phyloP scores from a whole-genome alignment of 1,140 invertebrate species.

The Leptinotarsa texana region DNA sequence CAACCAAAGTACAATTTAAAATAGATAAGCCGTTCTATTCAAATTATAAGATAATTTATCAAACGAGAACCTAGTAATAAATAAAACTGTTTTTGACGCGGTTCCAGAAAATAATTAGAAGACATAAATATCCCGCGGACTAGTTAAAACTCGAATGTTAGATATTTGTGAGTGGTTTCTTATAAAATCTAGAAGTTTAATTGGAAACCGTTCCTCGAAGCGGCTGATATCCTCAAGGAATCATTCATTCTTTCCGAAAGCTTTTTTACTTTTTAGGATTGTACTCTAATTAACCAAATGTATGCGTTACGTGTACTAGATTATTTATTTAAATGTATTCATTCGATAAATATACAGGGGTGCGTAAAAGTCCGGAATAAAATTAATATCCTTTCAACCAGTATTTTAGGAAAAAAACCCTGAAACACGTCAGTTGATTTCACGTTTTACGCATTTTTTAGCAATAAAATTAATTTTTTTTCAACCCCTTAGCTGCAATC shows the following conservation, averaged over 20 bases:
- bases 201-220: not conserved
- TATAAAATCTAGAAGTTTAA: not conserved
- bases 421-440: too few species aligned
- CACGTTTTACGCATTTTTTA: too few species aligned
- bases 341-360: not conserved
- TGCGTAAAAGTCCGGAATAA: too few species aligned
- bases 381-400: too few species aligned
- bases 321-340: not conserved
- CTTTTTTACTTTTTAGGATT: not conserved
- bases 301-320: not conserved
- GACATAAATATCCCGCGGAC: not conserved
- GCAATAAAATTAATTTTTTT: too few species aligned
- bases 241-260: not conserved
- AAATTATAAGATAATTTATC: slow-evolving; percentile 16
- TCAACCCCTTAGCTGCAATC: too few species aligned
- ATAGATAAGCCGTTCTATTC: not conserved
- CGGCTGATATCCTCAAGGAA: not conserved
- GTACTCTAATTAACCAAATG: not conserved
- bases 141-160: slow-evolving; percentile 10
- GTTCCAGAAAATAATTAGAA: slow-evolving; percentile 19
- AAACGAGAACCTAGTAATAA: slow-evolving; percentile 6
- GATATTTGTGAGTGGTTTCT: slow-evolving; percentile 12
- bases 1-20: not conserved
- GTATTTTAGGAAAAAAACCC: too few species aligned
- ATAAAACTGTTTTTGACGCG: not conserved